phyloP scores from a whole-genome alignment of 2,888 invertebrate species.

The Theodoxus fluviatilis region DNA sequence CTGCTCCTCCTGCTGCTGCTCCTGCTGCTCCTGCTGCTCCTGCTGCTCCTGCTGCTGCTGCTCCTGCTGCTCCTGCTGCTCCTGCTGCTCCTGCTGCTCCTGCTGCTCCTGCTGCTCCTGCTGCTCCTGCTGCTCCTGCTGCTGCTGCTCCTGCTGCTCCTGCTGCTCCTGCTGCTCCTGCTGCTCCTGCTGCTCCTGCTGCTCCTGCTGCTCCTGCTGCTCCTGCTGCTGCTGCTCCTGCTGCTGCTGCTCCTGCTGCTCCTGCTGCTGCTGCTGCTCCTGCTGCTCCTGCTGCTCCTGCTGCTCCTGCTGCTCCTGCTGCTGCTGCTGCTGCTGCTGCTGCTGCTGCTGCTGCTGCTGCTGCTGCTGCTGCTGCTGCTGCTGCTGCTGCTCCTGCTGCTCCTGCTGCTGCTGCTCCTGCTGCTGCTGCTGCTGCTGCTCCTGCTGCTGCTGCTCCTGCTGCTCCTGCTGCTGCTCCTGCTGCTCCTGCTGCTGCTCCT shows the following conservation, averaged over 20 bases:
- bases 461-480: constrained; percentile 12
- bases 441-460: background rate
- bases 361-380: background rate
- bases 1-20: too few species aligned
- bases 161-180: too few species aligned
- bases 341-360: too few species aligned
- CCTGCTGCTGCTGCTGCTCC: background rate
- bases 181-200: background rate
- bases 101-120: too few species aligned
- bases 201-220: background rate
- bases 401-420: background rate
- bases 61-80: too few species aligned
- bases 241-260: background rate
- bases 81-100: too few species aligned
- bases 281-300: too few species aligned
- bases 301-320: too few species aligned
- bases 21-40: too few species aligned
- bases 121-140: background rate
- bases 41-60: too few species aligned
- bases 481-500: constrained; percentile 19
- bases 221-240: background rate
- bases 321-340: too few species aligned
- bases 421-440: background rate
- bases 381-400: background rate
- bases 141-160: background rate